Evolutionary conservation across 2,797 vertebrate genomes (phyloP).

Genomic region (Centropyge bicolor): DNA sequence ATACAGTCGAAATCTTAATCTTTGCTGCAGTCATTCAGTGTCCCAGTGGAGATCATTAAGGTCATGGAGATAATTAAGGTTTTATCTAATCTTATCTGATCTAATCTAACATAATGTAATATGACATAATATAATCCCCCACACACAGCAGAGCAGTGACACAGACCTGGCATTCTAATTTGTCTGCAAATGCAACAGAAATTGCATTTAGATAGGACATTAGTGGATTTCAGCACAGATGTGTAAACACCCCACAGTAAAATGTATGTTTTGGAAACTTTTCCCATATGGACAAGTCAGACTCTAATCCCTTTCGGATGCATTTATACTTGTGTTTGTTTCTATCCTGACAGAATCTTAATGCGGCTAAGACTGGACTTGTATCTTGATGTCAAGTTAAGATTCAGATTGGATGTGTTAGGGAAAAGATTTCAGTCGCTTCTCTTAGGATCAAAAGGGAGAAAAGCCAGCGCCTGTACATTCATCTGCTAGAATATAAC

Average conservation of each 20-base stretch:
- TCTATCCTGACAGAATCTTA: conserved; percentile 34
- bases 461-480: not conserved
- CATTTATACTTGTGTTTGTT: conserved; percentile 15
- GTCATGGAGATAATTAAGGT: conserved; percentile 66
- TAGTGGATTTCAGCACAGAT: conserved; percentile 46
- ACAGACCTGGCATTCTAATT: conserved; percentile 51
- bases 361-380: not conserved
- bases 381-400: conserved; percentile 17
- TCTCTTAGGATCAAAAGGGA: not conserved
- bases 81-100: conserved; percentile 70
- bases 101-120: conserved; percentile 67
- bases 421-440: not conserved
- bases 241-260: conserved; percentile 25
- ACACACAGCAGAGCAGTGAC: conserved; percentile 38
- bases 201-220: conserved; percentile 54
- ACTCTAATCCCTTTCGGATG: conserved; percentile 28
- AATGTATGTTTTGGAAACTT: not conserved
- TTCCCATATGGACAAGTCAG: conserved; percentile 15
- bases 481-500: not conserved
- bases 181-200: conserved; percentile 54
- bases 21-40: conserved; percentile 27
- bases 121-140: conserved; percentile 64
- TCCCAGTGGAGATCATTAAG: conserved; percentile 54
- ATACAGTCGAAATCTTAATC: conserved; percentile 14
- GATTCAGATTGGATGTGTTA: not conserved